Evolutionary conservation across 2,888 invertebrate species (phyloP).

Genomic region (Oconnorella tubifera): DNA sequence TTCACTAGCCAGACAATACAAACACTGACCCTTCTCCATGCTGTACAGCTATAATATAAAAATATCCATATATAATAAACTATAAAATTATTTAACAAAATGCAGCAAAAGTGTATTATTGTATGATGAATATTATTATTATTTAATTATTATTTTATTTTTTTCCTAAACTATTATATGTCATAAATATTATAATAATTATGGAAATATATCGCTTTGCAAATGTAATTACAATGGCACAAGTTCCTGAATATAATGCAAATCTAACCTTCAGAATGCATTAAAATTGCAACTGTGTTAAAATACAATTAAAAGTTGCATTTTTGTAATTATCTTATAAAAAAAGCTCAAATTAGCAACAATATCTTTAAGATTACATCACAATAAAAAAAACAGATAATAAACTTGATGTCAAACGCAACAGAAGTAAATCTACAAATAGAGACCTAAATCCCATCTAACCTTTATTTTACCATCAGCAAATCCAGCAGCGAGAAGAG

Average conservation of each 20-base stretch:
- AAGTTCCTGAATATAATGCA: too few species aligned
- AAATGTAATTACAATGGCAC: too few species aligned
- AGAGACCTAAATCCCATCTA: too few species aligned
- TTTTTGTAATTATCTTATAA: too few species aligned
- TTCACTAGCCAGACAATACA: slow-evolving; percentile 47
- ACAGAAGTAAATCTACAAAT: too few species aligned
- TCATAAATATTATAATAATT: too few species aligned
- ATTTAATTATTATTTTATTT: too few species aligned
- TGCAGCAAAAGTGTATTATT: not conserved
- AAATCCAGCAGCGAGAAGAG: slow-evolving; percentile 48
- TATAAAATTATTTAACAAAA: not conserved
- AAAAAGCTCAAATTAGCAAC: not conserved
- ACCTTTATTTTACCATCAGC: slow-evolving; percentile 50
- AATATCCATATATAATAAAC: slow-evolving; percentile 5
- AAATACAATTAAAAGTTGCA: too few species aligned
- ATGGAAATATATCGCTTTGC: too few species aligned
- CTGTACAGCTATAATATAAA: slow-evolving; percentile 43
- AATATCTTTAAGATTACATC: not conserved
- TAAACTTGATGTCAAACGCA: not conserved
- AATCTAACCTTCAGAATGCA: too few species aligned
- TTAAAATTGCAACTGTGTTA: too few species aligned
- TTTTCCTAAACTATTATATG: too few species aligned
- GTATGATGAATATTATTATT: not conserved
- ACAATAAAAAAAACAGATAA: not conserved
- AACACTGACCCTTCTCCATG: slow-evolving; percentile 39